Percentiles rank a stretch among this genome's conserved stretches.
phyloP scores from a whole-genome alignment of 2,888 invertebrate genomes.

The Calameuta idolon region DNA sequence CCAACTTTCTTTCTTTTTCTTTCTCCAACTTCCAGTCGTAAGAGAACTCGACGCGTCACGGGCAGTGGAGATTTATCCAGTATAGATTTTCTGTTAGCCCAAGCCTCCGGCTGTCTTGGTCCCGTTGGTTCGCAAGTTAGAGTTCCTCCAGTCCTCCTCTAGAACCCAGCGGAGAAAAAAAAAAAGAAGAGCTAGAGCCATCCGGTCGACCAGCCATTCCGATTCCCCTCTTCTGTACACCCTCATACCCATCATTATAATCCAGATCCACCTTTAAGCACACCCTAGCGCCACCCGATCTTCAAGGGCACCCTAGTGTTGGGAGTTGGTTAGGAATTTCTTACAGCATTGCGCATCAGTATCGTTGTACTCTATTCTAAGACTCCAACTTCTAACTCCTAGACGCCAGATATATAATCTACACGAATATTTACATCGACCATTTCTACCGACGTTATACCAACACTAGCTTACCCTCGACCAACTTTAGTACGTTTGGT shows the following conservation, averaged over 20 bases:
- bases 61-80: constrained; percentile 56
- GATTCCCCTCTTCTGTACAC: background rate
- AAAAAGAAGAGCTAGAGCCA: constrained; percentile 31
- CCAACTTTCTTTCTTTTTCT: constrained; percentile 8
- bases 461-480: constrained; percentile 8
- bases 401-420: background rate
- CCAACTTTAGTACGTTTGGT: background rate
- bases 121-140: constrained; percentile 73
- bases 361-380: background rate
- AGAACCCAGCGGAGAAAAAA: constrained; percentile 51
- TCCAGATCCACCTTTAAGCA: background rate
- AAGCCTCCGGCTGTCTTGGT: constrained; percentile 71
- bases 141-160: constrained; percentile 72
- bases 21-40: constrained; percentile 9
- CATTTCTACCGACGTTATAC: background rate
- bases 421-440: background rate
- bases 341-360: background rate
- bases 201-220: background rate
- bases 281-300: background rate
- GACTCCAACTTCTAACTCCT: background rate
- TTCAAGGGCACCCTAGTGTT: constrained; percentile 7
- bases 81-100: constrained; percentile 54
- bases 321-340: background rate
- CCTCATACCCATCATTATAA: constrained; percentile 3
- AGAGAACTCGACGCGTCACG: constrained; percentile 35